Evolutionary conservation across 1,140 invertebrate genomes (phyloP), one percentile per base, ranked within the genome.

Genomic region (Drosophila ogumai): DNA sequence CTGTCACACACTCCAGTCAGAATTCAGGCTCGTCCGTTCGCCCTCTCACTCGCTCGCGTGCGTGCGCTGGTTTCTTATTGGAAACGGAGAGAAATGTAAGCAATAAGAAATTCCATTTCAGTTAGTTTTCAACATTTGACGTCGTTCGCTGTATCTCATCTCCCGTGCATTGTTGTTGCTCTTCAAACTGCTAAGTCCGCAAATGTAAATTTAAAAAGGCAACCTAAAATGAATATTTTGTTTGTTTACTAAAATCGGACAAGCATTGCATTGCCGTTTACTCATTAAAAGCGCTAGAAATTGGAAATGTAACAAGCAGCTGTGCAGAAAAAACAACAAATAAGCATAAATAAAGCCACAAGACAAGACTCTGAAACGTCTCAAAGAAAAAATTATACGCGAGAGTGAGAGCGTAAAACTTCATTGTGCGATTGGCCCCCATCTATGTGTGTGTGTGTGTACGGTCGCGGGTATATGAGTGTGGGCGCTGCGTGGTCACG

Each of bases 21-120:
- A 82, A 87, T 76, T 58, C 61, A 77, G 64, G 57, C 65, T 67
- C 32, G 41, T 44, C 61, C 10, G 46, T 68, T 67, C 34, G 73
- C 67, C 64, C 52, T 66, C 63, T 73, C 40, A 13, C 56, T 64
- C 28, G 41, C 69, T 71, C 58, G 76, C 71, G 46, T 84, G 80
- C 80, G 84, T 87, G 84, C 84, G 84, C 76, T 88, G 80, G 68
- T 84, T 87, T 87, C 84, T 80, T 87, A 87, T 87, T 87, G 84
- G 84, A 79, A 77, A 43, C 46, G 40, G 50, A 71, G 79, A 79
- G 82, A 86, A 81, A 78, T 81, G 82, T 85, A 64, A 88, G 84
- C 84, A 80, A 88, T 82, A 82, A 79, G 82, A 85, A 76, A 86
- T 86, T 88, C 82, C 85, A 88, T 61, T 87, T 87, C 84, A 87